Evolutionary conservation across 2,888 invertebrate genomes (phyloP).

Genomic region (Cerastis leucographa): DNA sequence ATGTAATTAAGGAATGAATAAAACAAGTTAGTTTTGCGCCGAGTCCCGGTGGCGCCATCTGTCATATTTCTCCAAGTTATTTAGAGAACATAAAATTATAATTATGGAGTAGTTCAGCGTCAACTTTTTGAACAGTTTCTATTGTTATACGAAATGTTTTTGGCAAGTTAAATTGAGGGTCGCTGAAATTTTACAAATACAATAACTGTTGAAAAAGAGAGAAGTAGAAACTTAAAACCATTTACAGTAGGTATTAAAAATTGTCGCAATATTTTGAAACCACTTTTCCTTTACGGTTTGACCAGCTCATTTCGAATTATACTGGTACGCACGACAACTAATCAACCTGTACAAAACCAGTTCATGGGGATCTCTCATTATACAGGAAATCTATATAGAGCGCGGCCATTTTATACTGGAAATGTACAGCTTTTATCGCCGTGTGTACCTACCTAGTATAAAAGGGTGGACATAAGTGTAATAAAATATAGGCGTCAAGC

Average conservation of each 20-base stretch:
- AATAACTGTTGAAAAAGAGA: slow-evolving; percentile 4
- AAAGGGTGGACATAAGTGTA: slow-evolving; percentile 15
- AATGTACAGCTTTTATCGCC: too few relatives aligned
- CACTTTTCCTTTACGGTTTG: background rate
- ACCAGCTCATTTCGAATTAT: background rate
- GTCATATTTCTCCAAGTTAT: slow-evolving; percentile 47
- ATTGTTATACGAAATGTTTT: slow-evolving; percentile 38
- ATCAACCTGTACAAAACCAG: too few relatives aligned
- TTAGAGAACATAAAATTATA: slow-evolving; percentile 32
- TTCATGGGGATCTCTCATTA: too few relatives aligned
- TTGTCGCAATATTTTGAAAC: background rate
- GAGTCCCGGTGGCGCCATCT: slow-evolving; percentile 58
- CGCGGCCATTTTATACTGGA: too few relatives aligned
- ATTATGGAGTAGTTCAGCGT: slow-evolving; percentile 22
- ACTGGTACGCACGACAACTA: background rate
- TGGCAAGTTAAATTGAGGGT: slow-evolving; percentile 22
- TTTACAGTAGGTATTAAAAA: background rate
- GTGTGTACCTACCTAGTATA: background rate
- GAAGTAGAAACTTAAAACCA: background rate
- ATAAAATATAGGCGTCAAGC: slow-evolving; percentile 23
- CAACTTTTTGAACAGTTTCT: slow-evolving; percentile 25
- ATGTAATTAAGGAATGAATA: slow-evolving; percentile 49
- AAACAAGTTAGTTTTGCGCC: slow-evolving; percentile 35
- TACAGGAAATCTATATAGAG: too few relatives aligned
- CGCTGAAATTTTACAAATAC: slow-evolving; percentile 4